Base-by-base conservation (phyloP, 1,140 invertebrate species). In the Platyura marginata region DNA sequence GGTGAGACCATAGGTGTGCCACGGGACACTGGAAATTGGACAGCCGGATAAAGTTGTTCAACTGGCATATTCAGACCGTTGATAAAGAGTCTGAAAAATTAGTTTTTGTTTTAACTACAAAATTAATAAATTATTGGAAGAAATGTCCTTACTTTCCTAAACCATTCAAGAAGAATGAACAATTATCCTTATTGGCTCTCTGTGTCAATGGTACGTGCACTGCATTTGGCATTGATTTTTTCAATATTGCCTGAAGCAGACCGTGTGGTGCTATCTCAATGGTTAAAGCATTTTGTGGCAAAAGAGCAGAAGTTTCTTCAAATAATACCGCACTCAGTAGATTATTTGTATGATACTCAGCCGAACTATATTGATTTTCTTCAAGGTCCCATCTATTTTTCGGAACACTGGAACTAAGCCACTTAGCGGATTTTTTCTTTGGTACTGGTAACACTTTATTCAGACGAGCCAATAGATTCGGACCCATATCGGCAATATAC, bases 261-360 rank as follows among this genome's bases (percentile, higher is more conserved):
- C 81, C 78, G 50, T 93, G 88, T 0, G 90, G 88, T 1, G 85
- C 85, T 15, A 93, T 80, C 51, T 76, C 74, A 46, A 83, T 81
- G 0, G 77, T 73, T 40, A 93, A 65, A 0, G 88, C 79, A 58
- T 91, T 79, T 36, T 67, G 62, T 0, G 85, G 87, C 19, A 95
- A 75, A 38, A 81, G 64, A 10, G 69, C 63, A 1, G 82, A 63
- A 1, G 80, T 81, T 61, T 92, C 85, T 52, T 91, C 80, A 53
- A 94, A 94, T 1, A 89, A 62, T 0, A 94, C 89, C 15, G 84
- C 76, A 48, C 63, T 77, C 35, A 91, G 60, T 6, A 94, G 63
- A 60, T 95, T 96, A 55, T 95, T 93, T 1, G 89, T 89, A 53
- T 91, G 86, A 55, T 97, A 97, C 49, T 89, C 83, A 3, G 90